Evolutionary conservation across 2,888 invertebrate genomes (phyloP).

Genomic region (Strigamia crassipes): DNA sequence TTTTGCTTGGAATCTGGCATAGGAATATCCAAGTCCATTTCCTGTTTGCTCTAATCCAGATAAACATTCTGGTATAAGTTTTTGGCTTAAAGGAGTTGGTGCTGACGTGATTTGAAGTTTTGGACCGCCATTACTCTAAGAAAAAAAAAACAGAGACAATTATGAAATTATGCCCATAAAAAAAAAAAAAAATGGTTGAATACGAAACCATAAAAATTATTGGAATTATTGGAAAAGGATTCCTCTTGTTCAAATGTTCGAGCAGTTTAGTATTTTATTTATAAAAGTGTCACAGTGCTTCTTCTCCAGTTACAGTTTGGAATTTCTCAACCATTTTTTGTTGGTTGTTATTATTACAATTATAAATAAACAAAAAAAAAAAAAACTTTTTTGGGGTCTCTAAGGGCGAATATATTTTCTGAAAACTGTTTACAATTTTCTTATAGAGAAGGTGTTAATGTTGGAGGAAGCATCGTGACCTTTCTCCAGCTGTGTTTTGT

Average conservation of each 20-base stretch:
- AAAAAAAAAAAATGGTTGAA: not conserved
- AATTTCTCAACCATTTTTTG: conserved; percentile 28
- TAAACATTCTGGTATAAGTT: conserved; percentile 4
- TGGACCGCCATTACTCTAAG: not conserved
- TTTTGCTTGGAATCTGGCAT: not conserved
- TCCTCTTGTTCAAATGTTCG: conserved; percentile 16
- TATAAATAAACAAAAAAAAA: conserved; percentile 24
- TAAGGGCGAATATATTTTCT: conserved; percentile 29
- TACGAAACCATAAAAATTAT: not conserved
- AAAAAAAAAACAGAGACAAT: not conserved
- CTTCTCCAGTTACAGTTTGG: conserved; percentile 24
- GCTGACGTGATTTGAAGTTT: not conserved
- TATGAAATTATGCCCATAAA: not conserved
- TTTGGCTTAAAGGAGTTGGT: conserved; percentile 19
- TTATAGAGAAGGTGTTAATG: conserved; percentile 36
- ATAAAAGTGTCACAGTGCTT: conserved; percentile 37
- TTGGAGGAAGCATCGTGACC: conserved; percentile 40
- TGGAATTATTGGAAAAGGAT: conserved; percentile 5
- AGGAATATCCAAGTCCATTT: conserved; percentile 27
- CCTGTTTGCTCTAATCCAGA: conserved; percentile 2
- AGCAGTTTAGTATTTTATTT: conserved; percentile 29
- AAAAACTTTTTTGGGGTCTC: not conserved
- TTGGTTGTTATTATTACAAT: not conserved
- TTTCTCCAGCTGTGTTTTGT: conserved; percentile 42
- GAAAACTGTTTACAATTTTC: conserved; percentile 38